A percentile compares a stretch with the other conserved stretches of the same genome.
Conservation (phyloP, 2,797 vertebrate species). For the Rhinichthys osculus region DNA sequence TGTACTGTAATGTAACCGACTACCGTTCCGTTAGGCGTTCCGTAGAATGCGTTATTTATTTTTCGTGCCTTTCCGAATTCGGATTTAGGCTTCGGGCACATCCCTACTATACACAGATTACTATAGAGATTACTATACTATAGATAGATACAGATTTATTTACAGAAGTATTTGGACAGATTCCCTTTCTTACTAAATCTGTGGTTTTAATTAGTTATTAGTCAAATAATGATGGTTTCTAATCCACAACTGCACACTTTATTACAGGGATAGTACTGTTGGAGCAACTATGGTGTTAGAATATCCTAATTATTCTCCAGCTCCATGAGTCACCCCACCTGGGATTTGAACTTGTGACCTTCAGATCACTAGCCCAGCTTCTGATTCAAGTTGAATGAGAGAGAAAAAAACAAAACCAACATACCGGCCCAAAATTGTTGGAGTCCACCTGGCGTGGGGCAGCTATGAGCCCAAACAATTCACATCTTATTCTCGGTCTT, state of each 20-base stretch:
- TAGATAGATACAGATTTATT: neutral
- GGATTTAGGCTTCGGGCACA: neutral
- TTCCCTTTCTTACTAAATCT: neutral
- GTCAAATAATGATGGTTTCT: neutral
- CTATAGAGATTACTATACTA: no score
- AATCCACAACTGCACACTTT: neutral
- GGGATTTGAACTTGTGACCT: neutral
- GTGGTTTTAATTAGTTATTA: neutral
- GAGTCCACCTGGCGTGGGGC: slow-evolving; percentile 15
- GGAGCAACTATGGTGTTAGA: neutral
- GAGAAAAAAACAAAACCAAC: neutral
- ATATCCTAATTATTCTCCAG: slow-evolving; percentile 19
- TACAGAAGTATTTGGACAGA: neutral
- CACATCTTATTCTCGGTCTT: slow-evolving; percentile 33
- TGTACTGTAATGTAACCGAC: neutral
- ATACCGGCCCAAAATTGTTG: neutral
- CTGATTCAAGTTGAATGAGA: slow-evolving; percentile 10
- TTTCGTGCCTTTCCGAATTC: neutral
- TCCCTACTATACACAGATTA: neutral
- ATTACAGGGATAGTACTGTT: neutral
- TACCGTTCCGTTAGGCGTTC: neutral
- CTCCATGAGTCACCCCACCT: neutral
- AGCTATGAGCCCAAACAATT: slow-evolving; percentile 45
- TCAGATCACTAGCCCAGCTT: neutral
- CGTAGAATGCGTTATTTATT: neutral